Evolutionary conservation across 2,797 vertebrate genomes (phyloP).

Genomic region (Scolopax rusticola): DNA sequence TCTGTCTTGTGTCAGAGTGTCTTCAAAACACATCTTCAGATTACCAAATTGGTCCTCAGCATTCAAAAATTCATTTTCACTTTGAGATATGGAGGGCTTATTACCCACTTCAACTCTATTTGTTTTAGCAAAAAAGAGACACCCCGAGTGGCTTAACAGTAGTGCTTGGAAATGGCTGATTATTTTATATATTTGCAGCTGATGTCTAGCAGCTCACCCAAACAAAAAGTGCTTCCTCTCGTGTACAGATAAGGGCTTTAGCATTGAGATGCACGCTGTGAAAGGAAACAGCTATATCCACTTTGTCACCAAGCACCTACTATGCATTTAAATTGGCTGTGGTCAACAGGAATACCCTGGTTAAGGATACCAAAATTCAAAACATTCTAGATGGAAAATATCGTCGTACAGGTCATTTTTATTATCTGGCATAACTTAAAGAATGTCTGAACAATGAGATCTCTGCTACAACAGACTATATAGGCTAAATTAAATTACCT

Average conservation of each 20-base stretch:
- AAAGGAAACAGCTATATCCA: neutral
- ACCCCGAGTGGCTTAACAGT: neutral
- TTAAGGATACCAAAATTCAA: neutral
- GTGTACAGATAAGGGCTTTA: neutral
- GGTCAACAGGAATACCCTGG: neutral
- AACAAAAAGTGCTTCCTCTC: neutral
- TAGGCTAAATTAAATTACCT: neutral
- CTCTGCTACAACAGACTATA: neutral
- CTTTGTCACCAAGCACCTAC: neutral
- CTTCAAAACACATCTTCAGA: neutral
- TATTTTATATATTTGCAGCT: neutral
- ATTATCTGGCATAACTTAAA: neutral
- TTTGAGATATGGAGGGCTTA: neutral
- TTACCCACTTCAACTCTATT: neutral
- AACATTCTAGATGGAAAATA: neutral
- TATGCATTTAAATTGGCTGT: neutral
- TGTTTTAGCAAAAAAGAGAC: neutral
- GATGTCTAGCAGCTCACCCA: neutral
- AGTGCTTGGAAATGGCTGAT: neutral
- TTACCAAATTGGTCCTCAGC: neutral
- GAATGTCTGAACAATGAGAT: neutral
- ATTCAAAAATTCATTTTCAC: slow-evolving; percentile 25
- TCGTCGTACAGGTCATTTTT: neutral
- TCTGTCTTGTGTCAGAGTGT: neutral
- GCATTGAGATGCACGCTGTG: accelerated